A percentile compares a stretch with the other conserved stretches of the same genome.
Evolutionary conservation across 2,888 invertebrate genomes (phyloP).

Genomic region (Cantharis lateralis): DNA sequence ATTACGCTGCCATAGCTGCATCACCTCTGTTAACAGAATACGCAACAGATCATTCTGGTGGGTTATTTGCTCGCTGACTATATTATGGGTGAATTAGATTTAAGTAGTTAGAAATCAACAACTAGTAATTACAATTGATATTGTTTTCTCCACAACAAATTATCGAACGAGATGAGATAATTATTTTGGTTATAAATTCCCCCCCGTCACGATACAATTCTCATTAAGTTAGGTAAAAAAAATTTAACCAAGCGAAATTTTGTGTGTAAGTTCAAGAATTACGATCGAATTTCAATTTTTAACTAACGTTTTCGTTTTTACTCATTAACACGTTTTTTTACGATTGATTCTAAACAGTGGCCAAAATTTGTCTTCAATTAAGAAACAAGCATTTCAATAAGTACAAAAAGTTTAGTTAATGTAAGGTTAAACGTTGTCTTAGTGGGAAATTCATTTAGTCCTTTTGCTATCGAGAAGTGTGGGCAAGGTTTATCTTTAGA

Average conservation of each 20-base stretch:
- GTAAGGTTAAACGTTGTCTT: background rate
- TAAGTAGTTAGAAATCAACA: conserved; percentile 27
- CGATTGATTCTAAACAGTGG: background rate
- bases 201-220: background rate
- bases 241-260: background rate
- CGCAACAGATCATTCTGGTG: conserved; percentile 93
- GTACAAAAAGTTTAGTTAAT: background rate
- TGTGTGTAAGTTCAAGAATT: background rate
- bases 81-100: conserved; percentile 31
- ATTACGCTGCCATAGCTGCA: conserved; percentile 82
- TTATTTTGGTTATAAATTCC: background rate
- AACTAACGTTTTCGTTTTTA: background rate
- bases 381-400: background rate
- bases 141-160: background rate
- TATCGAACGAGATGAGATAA: background rate
- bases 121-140: conserved; percentile 14
- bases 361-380: background rate
- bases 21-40: conserved; percentile 84
- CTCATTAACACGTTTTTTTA: background rate
- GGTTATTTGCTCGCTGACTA: conserved; percentile 84
- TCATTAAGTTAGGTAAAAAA: background rate
- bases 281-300: background rate
- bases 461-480: background rate
- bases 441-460: background rate
- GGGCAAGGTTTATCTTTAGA: background rate